A percentile compares a stretch with the other conserved stretches of the same genome.
Evolutionary conservation across 2,113 vertebrate species (phyloP).

Genomic region (Conger conger): DNA sequence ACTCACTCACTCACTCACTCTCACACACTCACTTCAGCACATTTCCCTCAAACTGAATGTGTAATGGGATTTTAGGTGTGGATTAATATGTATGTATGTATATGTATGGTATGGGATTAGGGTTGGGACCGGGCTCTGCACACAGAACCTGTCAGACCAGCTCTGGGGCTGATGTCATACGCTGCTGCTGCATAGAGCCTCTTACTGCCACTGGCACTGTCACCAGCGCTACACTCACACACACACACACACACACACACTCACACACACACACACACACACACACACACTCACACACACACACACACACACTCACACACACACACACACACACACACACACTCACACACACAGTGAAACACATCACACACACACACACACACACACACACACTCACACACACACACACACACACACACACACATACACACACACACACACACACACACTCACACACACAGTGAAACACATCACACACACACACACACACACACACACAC

Average conservation of each 20-base stretch:
- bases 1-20: conserved; percentile 27
- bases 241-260: not conserved
- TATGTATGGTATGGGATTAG: no score
- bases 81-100: no score
- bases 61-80: conserved; percentile 78
- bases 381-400: conserved; percentile 48
- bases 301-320: conserved; percentile 48
- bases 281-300: not conserved
- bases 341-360: no score
- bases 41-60: conserved; percentile 56
- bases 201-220: conserved; percentile 59
- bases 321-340: no score
- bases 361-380: no score
- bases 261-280: conserved; percentile 46
- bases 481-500: conserved; percentile 48
- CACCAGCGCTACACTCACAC: conserved; percentile 62
- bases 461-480: no score
- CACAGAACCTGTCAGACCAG: conserved; percentile 70
- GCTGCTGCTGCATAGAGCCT: conserved; percentile 73
- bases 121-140: no score
- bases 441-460: no score
- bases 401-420: no score
- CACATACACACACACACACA: conserved; percentile 50
- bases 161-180: conserved; percentile 74
- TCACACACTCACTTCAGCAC: conserved; percentile 60